These are phyloP conservation scores for Cardinalis cardinalis DNA, from an alignment of 2,113 vertebrate species.

Conservation along the genomic window DNA sequence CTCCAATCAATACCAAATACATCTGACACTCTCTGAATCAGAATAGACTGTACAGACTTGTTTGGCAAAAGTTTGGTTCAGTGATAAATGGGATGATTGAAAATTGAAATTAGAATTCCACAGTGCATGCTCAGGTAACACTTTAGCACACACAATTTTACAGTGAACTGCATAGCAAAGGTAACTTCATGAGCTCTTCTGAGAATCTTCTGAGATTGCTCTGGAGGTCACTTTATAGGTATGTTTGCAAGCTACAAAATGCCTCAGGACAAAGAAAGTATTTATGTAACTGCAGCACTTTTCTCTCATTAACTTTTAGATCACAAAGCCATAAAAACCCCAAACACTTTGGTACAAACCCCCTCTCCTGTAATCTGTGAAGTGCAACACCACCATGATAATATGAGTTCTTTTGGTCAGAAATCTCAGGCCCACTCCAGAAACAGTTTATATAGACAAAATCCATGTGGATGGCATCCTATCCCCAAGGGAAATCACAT, in stretches of 20 bases:
- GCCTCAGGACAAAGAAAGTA: neutral
- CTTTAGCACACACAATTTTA: neutral
- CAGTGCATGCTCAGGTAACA: neutral
- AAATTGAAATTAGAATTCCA: neutral
- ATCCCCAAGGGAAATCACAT: neutral
- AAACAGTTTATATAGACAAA: neutral
- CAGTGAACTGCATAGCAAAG: neutral
- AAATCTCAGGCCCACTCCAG: neutral
- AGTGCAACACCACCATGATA: neutral
- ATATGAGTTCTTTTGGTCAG: neutral
- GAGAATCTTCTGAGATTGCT: neutral
- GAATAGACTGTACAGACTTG: neutral
- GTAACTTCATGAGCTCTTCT: neutral
- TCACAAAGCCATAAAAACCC: neutral
- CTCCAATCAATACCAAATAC: neutral
- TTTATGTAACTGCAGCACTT: neutral
- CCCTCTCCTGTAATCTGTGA: neutral
- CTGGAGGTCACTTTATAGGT: neutral
- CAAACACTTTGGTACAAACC: neutral
- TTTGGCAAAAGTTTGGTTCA: neutral
- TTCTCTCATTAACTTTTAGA: neutral
- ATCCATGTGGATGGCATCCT: neutral
- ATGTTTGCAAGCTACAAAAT: neutral
- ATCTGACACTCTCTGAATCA: neutral
- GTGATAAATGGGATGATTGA: neutral